phyloP scores from a whole-genome alignment of 23 tunicate species.

The Oikopleura vanhoeffeni region DNA sequence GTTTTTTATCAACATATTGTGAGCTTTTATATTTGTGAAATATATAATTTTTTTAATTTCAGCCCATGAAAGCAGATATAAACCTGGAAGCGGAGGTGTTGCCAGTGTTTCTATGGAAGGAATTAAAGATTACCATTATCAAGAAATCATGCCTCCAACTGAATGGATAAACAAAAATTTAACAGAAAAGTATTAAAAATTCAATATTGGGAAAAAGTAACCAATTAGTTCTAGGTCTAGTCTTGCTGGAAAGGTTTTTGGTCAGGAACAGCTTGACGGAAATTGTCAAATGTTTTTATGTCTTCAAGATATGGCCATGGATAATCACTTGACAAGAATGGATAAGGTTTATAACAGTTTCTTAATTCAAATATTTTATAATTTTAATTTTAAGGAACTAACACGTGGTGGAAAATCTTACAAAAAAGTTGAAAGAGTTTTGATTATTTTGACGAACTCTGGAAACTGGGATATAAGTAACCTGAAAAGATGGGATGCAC shows the following conservation, averaged over 20 bases:
- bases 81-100: neutral
- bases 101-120: neutral
- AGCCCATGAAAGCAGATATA: neutral
- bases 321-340: neutral
- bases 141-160: neutral
- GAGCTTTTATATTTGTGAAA: too few relatives aligned
- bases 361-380: neutral
- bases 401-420: neutral
- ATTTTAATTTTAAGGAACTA: neutral
- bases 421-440: neutral
- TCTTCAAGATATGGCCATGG: neutral
- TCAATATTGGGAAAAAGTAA: too few relatives aligned
- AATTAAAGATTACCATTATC: neutral
- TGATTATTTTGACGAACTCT: neutral
- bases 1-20: too few relatives aligned
- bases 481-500: neutral
- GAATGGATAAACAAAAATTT: too few relatives aligned
- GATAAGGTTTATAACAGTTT: neutral
- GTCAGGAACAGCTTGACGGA: neutral
- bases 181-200: too few relatives aligned
- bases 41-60: too few relatives aligned
- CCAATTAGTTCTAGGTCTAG: neutral
- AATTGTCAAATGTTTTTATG: neutral
- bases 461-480: neutral
- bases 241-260: neutral